Evolutionary conservation across 1,140 invertebrate genomes (phyloP), one percentile per base, ranked within the genome.

Genomic region (Centruroides vittatus): DNA sequence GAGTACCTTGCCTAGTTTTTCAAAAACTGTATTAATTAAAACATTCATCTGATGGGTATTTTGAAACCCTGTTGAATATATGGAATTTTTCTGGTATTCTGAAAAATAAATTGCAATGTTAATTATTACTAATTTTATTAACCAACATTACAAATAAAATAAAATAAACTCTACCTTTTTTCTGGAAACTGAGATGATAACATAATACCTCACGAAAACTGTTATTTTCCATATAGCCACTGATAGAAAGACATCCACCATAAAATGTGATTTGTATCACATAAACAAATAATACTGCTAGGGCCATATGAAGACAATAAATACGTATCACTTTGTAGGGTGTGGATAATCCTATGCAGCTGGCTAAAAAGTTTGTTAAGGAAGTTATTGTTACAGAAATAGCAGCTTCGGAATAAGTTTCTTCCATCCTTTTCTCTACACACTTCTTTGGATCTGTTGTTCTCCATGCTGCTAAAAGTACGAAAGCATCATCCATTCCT

Each of bases 361-460:
- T 96, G 23, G 90, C 93, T 62, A 97, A 83, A 78, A 96, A 88
- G 73, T 98, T 93, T 0, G 94, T 98, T 13, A 98, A 77, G 0
- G 93, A 96, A 1, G 95, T 98, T 63, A 98, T 96, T 35, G 93
- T 97, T 60, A 98, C 95, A 3, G 93, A 97, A 10, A 97, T 92
- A 0, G 93, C 93, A n/a, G 93, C 93, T 73, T 93, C 89, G 55
- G 88, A 89, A 69, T 96, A 80, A 73, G 88, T 90, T 54, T 83
- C 77, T 0, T 85, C 90, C 83, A 97, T 88, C 46, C 92, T 76
- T 70, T 90, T 84, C 0, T 86, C 84, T 1, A 97, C 86, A 9
- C 83, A 77, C 63, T 86, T 80, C 67, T 86, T 83, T 11, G 85
- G 81, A 1, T 85, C 83, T 0, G 90, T 91, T 46, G 89, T 77